Evolutionary conservation across 2,797 vertebrate species (phyloP).

Genomic region (Nothura maculosa): DNA sequence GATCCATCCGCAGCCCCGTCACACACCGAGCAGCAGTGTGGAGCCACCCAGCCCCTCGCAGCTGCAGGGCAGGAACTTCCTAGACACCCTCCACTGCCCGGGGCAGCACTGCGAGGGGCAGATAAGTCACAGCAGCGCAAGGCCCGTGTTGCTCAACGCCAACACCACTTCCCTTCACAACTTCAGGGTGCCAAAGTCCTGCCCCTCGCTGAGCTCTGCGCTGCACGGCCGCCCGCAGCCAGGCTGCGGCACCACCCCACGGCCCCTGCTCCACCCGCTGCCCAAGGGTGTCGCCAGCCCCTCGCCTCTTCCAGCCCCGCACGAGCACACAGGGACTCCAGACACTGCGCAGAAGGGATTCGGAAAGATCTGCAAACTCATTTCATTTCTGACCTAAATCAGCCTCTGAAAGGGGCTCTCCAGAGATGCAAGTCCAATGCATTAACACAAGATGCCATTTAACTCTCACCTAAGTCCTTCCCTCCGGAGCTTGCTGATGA

Average conservation of each 20-base stretch:
- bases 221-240: not conserved
- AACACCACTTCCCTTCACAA: accelerated
- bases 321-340: accelerated
- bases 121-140: accelerated
- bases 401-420: not conserved
- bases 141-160: not conserved
- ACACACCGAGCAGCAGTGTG: no score
- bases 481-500: not conserved
- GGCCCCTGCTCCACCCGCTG: not conserved
- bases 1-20: slow-evolving; percentile 7
- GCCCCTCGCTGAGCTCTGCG: accelerated
- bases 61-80: not conserved
- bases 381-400: accelerated
- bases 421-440: not conserved
- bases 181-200: not conserved
- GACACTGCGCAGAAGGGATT: not conserved
- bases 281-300: accelerated
- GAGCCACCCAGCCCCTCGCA: not conserved
- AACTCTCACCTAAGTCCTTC: slow-evolving; percentile 33
- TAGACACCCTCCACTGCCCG: accelerated
- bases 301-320: accelerated
- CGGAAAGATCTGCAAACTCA: not conserved
- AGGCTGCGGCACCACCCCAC: not conserved
- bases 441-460: not conserved
- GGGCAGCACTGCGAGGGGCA: accelerated